A percentile compares a stretch with the other conserved stretches of the same genome.
Conservation (phyloP, 2,113 vertebrate genomes). For the Caranx melampygus region DNA sequence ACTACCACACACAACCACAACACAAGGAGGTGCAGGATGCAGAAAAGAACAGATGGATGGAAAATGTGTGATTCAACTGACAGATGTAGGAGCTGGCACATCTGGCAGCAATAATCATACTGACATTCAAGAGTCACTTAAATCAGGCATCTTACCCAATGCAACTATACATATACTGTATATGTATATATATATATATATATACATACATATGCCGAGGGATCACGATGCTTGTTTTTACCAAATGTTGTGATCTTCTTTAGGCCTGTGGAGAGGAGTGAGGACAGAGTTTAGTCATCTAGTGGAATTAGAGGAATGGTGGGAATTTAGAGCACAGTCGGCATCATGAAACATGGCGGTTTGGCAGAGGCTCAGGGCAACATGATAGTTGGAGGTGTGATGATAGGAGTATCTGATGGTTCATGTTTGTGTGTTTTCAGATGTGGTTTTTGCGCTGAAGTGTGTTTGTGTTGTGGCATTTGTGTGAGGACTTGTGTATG, state of each 20-base stretch:
- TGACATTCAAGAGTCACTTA: constrained; percentile 14
- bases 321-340: constrained; percentile 17
- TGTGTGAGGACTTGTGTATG: constrained; percentile 28
- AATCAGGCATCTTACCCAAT: constrained; percentile 19
- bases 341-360: constrained; percentile 32
- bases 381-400: constrained; percentile 35
- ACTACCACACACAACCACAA: neutral
- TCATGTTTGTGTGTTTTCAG: constrained; percentile 8
- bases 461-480: constrained; percentile 21
- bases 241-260: neutral
- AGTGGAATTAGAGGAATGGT: constrained; percentile 34
- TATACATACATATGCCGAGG: neutral
- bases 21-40: neutral
- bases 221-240: constrained; percentile 1
- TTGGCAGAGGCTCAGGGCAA: constrained; percentile 23
- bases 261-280: constrained; percentile 10
- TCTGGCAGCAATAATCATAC: constrained; percentile 51
- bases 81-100: constrained; percentile 42
- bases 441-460: constrained; percentile 11
- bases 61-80: constrained; percentile 37
- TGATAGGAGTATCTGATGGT: constrained; percentile 8
- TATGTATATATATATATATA: no score
- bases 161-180: neutral
- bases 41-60: constrained; percentile 38
- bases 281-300: constrained; percentile 27